Conservation (phyloP, 1,140 invertebrate species). For the Hycleus cichorii region DNA sequence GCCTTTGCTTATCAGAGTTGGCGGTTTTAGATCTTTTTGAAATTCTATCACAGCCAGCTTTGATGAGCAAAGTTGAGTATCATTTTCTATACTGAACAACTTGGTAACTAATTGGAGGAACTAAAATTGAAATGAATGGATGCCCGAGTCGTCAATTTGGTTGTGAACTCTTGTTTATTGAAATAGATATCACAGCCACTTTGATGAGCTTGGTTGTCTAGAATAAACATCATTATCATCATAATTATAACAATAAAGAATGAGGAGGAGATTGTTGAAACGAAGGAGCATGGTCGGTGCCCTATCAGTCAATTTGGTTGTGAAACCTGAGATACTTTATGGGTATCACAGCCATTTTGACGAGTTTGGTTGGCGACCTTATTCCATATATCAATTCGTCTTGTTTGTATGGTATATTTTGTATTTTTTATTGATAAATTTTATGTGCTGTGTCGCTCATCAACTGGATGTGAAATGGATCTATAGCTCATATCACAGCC, state of each 20-base stretch:
- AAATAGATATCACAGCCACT: conserved; percentile 69
- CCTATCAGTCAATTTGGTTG: conserved; percentile 70
- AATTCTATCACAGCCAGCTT: conserved; percentile 75
- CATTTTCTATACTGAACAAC: not conserved
- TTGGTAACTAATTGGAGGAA: not conserved
- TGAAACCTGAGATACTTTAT: conserved; percentile 57
- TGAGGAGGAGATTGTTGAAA: no score
- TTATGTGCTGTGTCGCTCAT: conserved; percentile 34
- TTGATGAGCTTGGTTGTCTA: conserved; percentile 59
- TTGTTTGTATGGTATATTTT: conserved; percentile 8
- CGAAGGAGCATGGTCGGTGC: conserved; percentile 28
- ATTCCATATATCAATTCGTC: not conserved
- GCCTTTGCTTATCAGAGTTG: conserved; percentile 58
- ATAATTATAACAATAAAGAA: not conserved
- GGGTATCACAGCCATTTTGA: conserved; percentile 89
- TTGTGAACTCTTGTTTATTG: conserved; percentile 55
- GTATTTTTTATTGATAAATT: not conserved
- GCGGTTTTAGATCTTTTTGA: conserved; percentile 58
- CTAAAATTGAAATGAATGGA: conserved; percentile 31
- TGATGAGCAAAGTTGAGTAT: conserved; percentile 63
- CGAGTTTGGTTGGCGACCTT: conserved; percentile 54
- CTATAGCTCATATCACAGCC: conserved; percentile 63
- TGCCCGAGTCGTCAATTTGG: conserved; percentile 60
- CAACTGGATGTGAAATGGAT: conserved; percentile 41
- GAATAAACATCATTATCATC: not conserved